Evolutionary conservation across 1,140 invertebrate genomes (phyloP), one percentile per base, ranked within the genome.

Genomic region (Heliconius hewitsoni): DNA sequence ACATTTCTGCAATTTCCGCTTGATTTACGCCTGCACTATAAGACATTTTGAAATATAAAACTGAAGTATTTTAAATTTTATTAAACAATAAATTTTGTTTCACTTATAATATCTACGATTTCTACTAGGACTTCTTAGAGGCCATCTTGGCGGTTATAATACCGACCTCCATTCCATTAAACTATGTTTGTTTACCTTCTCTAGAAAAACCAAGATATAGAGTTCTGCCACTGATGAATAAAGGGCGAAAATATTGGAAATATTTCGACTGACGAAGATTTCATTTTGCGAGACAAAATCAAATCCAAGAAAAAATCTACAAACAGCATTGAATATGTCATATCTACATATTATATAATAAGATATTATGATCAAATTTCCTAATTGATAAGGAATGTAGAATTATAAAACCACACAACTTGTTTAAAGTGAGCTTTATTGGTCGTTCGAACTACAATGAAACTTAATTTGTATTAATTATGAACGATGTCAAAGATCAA

Each of bases 1-100:
- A 78, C 80, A 74, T 77, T 77, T 78, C 79, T 81, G 79, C 71
- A 74, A 81, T 74, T 77, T 81, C 76, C 52, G 74, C 73, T 77
- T 81, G 79, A 81, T 81, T 81, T 81, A 81, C 76, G 72, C 34
- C 16, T 39, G 52, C 74, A 76, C 66, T 52, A 55, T 75, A 79
- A 52, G 70, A 81, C 46, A 76, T 78, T 81, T 81, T 81, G 71
- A 74, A 78, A 80, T 77, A 77, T 80, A 50, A 77, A 57, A 80
- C 66, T 80, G 57, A 72, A 80, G 73, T 73, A 74, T 71, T 39
- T 72, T 70, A 77, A 66, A 55, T 77, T 71, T 77, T 77, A 80
- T 77, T 80, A 71, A 76, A 74, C 75, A 76, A 80, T 80, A 77
- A 80, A 80, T 80, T 76, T 71, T 72, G 57, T 77, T 77, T 50